Evolutionary conservation across 2,888 invertebrate genomes (phyloP).

Genomic region (Drosophila cognata): DNA sequence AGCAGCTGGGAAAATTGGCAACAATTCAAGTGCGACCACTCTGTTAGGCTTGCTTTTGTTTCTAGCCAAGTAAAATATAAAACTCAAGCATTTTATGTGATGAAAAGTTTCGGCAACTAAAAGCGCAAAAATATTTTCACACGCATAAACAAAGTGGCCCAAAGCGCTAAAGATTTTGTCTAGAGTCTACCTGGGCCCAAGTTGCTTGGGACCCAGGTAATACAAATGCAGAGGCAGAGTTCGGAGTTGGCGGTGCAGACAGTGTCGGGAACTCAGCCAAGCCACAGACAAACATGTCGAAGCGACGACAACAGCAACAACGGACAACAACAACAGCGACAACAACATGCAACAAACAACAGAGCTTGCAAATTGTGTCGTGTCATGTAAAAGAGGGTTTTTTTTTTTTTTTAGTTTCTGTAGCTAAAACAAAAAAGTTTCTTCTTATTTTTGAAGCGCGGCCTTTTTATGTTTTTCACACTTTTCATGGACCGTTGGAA

Average conservation of each 20-base stretch:
- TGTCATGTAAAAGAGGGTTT: slow-evolving; percentile 71
- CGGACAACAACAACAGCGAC: slow-evolving; percentile 22
- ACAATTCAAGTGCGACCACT: slow-evolving; percentile 14
- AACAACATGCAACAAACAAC: slow-evolving; percentile 38
- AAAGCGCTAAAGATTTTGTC: slow-evolving; percentile 38
- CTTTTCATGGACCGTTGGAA: slow-evolving; percentile 41
- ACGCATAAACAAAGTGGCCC: slow-evolving; percentile 71
- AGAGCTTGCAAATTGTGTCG: slow-evolving; percentile 79
- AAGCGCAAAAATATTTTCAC: slow-evolving; percentile 65
- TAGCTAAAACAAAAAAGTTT: slow-evolving; percentile 35
- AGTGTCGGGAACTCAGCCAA: slow-evolving; percentile 56
- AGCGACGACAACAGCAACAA: slow-evolving; percentile 48
- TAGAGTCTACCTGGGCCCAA: slow-evolving; percentile 43
- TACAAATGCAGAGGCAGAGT: slow-evolving; percentile 12
- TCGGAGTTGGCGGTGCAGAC: slow-evolving; percentile 19
- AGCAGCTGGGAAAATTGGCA: slow-evolving; percentile 19
- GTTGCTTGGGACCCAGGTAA: slow-evolving; percentile 25
- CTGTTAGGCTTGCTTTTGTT: slow-evolving; percentile 9
- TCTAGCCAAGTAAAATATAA: slow-evolving; percentile 29
- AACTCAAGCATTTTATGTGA: slow-evolving; percentile 54
- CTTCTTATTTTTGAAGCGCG: slow-evolving; percentile 67
- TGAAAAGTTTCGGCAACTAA: slow-evolving; percentile 62
- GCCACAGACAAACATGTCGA: slow-evolving; percentile 77
- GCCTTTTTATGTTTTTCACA: slow-evolving; percentile 78
- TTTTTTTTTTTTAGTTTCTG: slow-evolving; percentile 38